Percentiles rank a stretch among this genome's conserved stretches.
Conservation (phyloP, 2,797 vertebrate species). For the Peromyscus eremicus region DNA sequence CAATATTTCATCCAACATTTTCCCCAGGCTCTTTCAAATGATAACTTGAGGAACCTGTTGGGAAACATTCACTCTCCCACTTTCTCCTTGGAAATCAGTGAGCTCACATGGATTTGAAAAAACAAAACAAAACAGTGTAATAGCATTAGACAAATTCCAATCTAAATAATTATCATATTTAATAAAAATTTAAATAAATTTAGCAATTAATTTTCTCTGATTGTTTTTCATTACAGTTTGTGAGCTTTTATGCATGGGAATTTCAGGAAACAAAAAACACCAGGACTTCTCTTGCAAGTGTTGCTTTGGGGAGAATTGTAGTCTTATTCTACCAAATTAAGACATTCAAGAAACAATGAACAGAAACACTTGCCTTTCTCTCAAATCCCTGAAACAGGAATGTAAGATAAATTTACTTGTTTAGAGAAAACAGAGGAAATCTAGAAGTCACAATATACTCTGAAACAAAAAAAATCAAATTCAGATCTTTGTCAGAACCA, state of each 20-base stretch:
- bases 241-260: slow-evolving; percentile 56
- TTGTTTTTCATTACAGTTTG: slow-evolving; percentile 23
- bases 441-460: slow-evolving; percentile 20
- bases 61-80: background rate
- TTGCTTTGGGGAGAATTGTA: slow-evolving; percentile 47
- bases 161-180: slow-evolving; percentile 54
- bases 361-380: slow-evolving; percentile 58
- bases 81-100: background rate
- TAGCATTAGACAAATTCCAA: slow-evolving; percentile 59
- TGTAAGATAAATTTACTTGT: slow-evolving; percentile 25
- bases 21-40: slow-evolving; percentile 39
- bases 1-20: slow-evolving; percentile 5
- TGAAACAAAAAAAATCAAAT: slow-evolving; percentile 52
- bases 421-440: slow-evolving; percentile 64
- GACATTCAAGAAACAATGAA: slow-evolving; percentile 65
- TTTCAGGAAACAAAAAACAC: slow-evolving; percentile 65
- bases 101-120: background rate
- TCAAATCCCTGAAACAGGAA: background rate
- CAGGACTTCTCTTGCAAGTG: slow-evolving; percentile 37
- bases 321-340: slow-evolving; percentile 54
- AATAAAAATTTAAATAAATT: slow-evolving; percentile 58
- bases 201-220: slow-evolving; percentile 62
- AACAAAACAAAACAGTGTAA: background rate
- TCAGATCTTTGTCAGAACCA: slow-evolving; percentile 9
- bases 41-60: slow-evolving; percentile 26